Percentiles rank a stretch among this genome's conserved stretches.
phyloP scores from a whole-genome alignment of 1,140 invertebrate species.

The Olivierus martensii region DNA sequence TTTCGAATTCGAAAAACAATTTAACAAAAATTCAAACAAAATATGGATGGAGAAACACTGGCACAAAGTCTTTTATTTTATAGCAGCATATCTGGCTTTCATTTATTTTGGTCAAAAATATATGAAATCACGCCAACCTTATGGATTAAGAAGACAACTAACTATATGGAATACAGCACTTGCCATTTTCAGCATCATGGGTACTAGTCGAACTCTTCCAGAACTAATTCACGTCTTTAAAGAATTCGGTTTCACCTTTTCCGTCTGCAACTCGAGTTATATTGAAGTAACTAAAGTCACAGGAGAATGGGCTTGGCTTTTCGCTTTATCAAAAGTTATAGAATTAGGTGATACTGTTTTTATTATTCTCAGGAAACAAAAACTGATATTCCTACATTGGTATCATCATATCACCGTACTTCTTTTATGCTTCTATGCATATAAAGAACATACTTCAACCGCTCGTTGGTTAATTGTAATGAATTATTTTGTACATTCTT shows the following conservation, averaged over 20 bases:
- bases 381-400: constrained; percentile 96
- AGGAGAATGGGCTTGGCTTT: constrained; percentile 93
- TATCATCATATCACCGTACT: constrained; percentile 55
- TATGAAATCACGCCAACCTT: constrained; percentile 80
- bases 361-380: constrained; percentile 89
- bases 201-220: constrained; percentile 67
- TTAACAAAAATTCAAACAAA: constrained; percentile 67
- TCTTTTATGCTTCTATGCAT: constrained; percentile 94
- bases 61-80: constrained; percentile 82
- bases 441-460: constrained; percentile 87
- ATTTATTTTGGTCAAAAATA: constrained; percentile 79
- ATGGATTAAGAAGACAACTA: constrained; percentile 67
- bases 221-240: constrained; percentile 73
- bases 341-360: constrained; percentile 96
- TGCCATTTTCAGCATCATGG: constrained; percentile 87
- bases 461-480: constrained; percentile 98
- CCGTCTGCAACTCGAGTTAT: constrained; percentile 82
- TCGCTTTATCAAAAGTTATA: constrained; percentile 79
- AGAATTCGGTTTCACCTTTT: constrained; percentile 81
- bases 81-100: constrained; percentile 78
- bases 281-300: constrained; percentile 73
- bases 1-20: constrained; percentile 87
- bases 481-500: constrained; percentile 94
- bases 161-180: constrained; percentile 83
- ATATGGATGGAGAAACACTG: constrained; percentile 94